Conservation (phyloP, 2,888 invertebrate species). For the Ceriagrion tenellum region DNA sequence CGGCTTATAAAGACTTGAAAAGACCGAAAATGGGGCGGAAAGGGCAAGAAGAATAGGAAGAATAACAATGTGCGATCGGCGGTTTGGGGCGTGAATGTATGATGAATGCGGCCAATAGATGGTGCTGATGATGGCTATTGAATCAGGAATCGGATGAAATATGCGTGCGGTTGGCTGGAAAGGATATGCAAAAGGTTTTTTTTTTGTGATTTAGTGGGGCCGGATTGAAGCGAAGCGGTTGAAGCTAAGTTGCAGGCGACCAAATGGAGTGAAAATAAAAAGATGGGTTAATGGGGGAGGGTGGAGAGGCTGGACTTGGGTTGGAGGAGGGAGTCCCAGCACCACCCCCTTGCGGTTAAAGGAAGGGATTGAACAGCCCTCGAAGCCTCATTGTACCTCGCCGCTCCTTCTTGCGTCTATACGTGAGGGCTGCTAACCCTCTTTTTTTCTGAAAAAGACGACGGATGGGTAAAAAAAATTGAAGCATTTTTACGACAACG, state of each 20-base stretch:
- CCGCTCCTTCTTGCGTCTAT: too few species aligned
- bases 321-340: background rate
- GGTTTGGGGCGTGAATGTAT: background rate
- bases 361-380: background rate
- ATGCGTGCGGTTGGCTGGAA: constrained; percentile 11
- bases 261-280: constrained; percentile 28
- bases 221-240: background rate
- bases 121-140: constrained; percentile 20
- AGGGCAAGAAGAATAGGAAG: background rate
- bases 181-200: constrained; percentile 23
- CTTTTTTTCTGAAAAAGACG: too few species aligned
- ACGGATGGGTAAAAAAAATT: too few species aligned
- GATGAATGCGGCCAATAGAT: constrained; percentile 22
- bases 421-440: too few species aligned
- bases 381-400: background rate
- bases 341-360: background rate
- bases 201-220: background rate
- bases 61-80: constrained; percentile 13
- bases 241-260: constrained; percentile 16
- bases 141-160: constrained; percentile 29
- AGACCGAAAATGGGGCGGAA: constrained; percentile 27
- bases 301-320: background rate
- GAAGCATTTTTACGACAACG: too few species aligned
- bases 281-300: background rate
- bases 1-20: constrained; percentile 32